Base-by-base conservation (phyloP, 2,888 invertebrate genomes). In the Drosophila differens region DNA sequence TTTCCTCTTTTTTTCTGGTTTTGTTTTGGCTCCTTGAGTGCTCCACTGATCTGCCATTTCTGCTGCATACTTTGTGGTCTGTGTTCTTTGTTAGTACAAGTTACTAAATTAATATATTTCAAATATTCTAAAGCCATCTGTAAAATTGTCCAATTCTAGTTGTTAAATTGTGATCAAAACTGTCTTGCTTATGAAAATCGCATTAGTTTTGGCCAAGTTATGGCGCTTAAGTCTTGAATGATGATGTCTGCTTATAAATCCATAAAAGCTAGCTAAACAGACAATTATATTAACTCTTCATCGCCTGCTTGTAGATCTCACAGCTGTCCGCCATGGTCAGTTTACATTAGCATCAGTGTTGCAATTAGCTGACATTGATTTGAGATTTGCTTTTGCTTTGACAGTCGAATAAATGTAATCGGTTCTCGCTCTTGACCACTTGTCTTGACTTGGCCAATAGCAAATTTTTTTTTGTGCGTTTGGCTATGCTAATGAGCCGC, bases 11-110 rank as follows among this genome's bases (percentile, higher is more conserved):
- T 33, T 41, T 12, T 14, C 28, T 44, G 47, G 44, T 47, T n/a
- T 57, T 53, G 55, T 55, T 62, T 54, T 41, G 65, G 39, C n/a
- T 44, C 10, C 7, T 32, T 41, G 35, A 14, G 7, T 53, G 52
- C 25, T 59, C 49, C 30, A 19, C 37, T 61, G 75, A 68, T 68
- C 55, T 22, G 28, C 59, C 62, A 72, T 70, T 72, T 66, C 54
- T 76, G 73, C 76, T 76, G 84, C 86, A 74, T 85, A 84, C 84
- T 82, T 81, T 76, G 69, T 54, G 82, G 82, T 44, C 25, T 33
- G 30, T 16, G 3, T n/a, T n/a, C n/a, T n/a, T n/a, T n/a, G n/a
- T n/a, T n/a, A n/a, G n/a, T 33, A 14, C 9, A 6, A 44, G 5
- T 6, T 22, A 6, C 22, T 3, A 22, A 12, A 6, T 39, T 3